These are phyloP conservation scores for Microctonus hyperodae DNA, from an alignment of 2,888 invertebrate genomes.

Conservation along the genomic window DNA sequence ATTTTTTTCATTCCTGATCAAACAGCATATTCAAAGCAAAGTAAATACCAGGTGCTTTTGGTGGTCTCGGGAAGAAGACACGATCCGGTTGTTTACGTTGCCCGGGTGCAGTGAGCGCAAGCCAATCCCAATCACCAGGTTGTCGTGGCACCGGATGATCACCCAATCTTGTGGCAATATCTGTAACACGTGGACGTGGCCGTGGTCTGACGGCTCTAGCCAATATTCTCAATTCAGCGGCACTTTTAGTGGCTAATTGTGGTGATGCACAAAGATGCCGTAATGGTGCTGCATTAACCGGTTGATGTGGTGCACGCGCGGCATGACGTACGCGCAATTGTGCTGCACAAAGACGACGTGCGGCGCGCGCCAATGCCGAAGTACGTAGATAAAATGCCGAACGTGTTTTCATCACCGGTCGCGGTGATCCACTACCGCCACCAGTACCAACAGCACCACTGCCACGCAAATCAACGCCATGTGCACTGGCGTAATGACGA, in stretches of 20 bases:
- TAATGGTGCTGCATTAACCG: slow-evolving; percentile 60
- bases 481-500: slow-evolving; percentile 92
- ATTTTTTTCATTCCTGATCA: not conserved
- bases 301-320: slow-evolving; percentile 82
- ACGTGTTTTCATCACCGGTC: slow-evolving; percentile 96
- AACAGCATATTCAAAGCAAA: slow-evolving; percentile 7
- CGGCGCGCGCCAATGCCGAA: slow-evolving; percentile 88
- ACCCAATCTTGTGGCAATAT: slow-evolving; percentile 75
- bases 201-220: slow-evolving; percentile 57
- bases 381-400: slow-evolving; percentile 95
- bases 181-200: slow-evolving; percentile 67
- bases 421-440: slow-evolving; percentile 68
- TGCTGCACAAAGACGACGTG: slow-evolving; percentile 84
- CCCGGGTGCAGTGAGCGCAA: slow-evolving; percentile 76
- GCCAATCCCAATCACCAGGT: slow-evolving; percentile 72
- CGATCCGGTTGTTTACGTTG: slow-evolving; percentile 82
- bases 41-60: slow-evolving; percentile 78
- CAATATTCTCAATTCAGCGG: slow-evolving; percentile 55
- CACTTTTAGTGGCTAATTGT: slow-evolving; percentile 55
- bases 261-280: slow-evolving; percentile 61
- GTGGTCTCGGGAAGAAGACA: slow-evolving; percentile 89
- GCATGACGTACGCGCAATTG: slow-evolving; percentile 85
- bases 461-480: slow-evolving; percentile 69
- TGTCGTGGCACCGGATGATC: slow-evolving; percentile 64
- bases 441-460: slow-evolving; percentile 46